Conservation (phyloP, 2,113 vertebrate species). For the Cygnus atratus region DNA sequence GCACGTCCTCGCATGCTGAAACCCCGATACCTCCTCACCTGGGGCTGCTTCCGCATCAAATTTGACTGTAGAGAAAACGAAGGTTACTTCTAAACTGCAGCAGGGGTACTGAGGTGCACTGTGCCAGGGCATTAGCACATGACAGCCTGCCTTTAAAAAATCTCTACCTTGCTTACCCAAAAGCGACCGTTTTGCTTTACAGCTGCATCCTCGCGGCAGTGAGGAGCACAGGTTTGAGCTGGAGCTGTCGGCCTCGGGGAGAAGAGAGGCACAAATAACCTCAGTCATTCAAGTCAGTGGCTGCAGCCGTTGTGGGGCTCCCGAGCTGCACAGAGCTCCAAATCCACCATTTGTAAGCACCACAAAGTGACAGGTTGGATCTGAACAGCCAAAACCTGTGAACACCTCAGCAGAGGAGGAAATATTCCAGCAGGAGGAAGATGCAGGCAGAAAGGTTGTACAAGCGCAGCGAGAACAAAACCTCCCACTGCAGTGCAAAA, state of each 20-base stretch:
- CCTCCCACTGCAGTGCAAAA: neutral
- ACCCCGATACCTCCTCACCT: neutral
- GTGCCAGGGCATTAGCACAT: neutral
- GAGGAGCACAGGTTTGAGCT: neutral
- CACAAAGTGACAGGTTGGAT: neutral
- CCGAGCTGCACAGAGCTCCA: neutral
- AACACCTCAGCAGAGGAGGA: neutral
- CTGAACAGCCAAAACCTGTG: neutral
- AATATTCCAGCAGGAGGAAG: neutral
- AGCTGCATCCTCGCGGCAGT: neutral
- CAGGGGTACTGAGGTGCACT: neutral
- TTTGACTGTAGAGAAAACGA: neutral
- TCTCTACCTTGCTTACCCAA: neutral
- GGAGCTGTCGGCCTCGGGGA: neutral
- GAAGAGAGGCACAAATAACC: neutral
- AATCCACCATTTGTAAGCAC: neutral
- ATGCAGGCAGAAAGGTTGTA: neutral
- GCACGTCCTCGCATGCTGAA: neutral
- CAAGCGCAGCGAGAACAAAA: neutral
- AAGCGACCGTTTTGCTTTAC: no score
- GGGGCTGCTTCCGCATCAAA: neutral
- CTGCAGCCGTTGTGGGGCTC: neutral
- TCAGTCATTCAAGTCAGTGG: neutral
- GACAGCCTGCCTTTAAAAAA: neutral
- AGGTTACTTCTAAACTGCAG: neutral